These are phyloP conservation scores for Dendrolimus pini DNA, from an alignment of 2,888 invertebrate species.

Conservation along the genomic window DNA sequence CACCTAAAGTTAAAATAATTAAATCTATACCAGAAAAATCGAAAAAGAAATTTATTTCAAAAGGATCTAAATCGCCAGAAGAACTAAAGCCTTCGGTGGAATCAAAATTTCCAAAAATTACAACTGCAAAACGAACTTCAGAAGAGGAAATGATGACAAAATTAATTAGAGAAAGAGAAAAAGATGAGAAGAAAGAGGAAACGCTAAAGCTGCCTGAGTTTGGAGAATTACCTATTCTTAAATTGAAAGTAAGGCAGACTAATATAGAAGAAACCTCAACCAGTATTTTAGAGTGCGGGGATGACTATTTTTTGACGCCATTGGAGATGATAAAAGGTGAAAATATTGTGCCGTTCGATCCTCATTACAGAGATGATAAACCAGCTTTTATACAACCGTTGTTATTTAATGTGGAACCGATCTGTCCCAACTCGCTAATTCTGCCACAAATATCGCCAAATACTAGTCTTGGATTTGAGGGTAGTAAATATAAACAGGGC, in stretches of 20 bases:
- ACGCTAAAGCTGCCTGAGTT: slow-evolving; percentile 12
- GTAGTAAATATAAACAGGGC: too few relatives aligned
- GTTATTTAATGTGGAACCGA: slow-evolving; percentile 14
- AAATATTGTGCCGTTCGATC: slow-evolving; percentile 16
- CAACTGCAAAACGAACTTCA: slow-evolving; percentile 3
- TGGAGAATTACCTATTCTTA: slow-evolving; percentile 15
- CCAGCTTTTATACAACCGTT: slow-evolving; percentile 12
- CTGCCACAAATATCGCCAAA: neutral
- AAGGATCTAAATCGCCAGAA: neutral
- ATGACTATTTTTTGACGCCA: neutral
- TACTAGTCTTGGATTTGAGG: too few relatives aligned
- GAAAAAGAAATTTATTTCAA: neutral
- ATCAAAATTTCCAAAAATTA: neutral
- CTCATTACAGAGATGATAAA: slow-evolving; percentile 6
- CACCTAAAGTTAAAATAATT: neutral
- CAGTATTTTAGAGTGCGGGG: slow-evolving; percentile 23
- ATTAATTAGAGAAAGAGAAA: slow-evolving; percentile 16
- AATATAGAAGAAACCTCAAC: slow-evolving; percentile 13
- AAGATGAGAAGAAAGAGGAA: slow-evolving; percentile 8
- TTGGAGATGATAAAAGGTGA: slow-evolving; percentile 26
- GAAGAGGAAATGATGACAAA: slow-evolving; percentile 14
- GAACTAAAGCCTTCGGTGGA: neutral
- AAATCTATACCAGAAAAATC: neutral
- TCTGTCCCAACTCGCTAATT: slow-evolving; percentile 2
- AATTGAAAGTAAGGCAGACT: slow-evolving; percentile 6